Percentiles rank a stretch among this genome's conserved stretches.
These are phyloP conservation scores for Nomada ruficornis DNA, from an alignment of 2,888 invertebrate species.

Conservation along the genomic window DNA sequence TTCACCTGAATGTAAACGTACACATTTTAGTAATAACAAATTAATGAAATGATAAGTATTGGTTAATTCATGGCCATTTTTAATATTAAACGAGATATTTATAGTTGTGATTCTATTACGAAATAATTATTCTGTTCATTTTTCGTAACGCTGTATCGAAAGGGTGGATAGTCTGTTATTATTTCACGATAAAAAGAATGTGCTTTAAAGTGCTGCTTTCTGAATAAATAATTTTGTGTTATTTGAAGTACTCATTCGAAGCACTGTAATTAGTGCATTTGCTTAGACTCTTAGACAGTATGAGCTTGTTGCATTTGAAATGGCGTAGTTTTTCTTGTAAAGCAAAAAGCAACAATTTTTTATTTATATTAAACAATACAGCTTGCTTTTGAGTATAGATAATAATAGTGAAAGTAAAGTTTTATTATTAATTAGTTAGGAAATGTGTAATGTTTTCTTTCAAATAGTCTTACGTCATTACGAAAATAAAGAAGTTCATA, in stretches of 20 bases:
- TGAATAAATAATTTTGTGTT: constrained; percentile 4
- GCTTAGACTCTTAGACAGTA: constrained; percentile 18
- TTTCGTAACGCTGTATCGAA: constrained; percentile 17
- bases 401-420: too few relatives aligned
- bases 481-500: neutral
- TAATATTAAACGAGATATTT: neutral
- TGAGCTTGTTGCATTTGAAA: constrained; percentile 10
- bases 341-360: neutral
- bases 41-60: too few relatives aligned
- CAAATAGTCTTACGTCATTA: neutral
- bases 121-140: neutral
- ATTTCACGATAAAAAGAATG: neutral
- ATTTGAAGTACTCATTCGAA: constrained; percentile 3
- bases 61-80: too few relatives aligned
- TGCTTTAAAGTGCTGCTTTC: constrained; percentile 11
- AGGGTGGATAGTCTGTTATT: neutral
- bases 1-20: too few relatives aligned
- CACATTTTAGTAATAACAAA: too few relatives aligned
- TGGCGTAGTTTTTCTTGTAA: constrained; percentile 8
- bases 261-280: constrained; percentile 15
- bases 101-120: neutral
- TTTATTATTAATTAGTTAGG: too few relatives aligned
- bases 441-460: too few relatives aligned
- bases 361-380: too few relatives aligned
- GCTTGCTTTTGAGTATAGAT: too few relatives aligned